Percentiles rank a stretch among this genome's conserved stretches.
Conservation (phyloP, 2,113 vertebrate genomes). For the Gymnorhina tibicen region DNA sequence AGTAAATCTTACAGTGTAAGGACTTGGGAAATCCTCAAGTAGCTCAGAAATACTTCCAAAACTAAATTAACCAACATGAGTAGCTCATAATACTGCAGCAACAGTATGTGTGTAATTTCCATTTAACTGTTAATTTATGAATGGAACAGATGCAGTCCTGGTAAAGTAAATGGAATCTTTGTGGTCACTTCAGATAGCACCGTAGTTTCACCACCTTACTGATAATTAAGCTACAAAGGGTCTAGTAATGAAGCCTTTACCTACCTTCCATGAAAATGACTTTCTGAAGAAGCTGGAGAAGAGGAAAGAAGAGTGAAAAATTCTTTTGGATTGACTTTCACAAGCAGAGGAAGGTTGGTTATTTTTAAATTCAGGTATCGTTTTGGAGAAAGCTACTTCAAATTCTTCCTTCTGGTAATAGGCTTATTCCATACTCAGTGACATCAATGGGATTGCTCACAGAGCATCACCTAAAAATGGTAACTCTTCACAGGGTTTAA, state of each 20-base stretch:
- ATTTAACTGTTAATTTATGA: background rate
- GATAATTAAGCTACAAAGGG: background rate
- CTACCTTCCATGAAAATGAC: background rate
- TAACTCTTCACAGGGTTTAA: background rate
- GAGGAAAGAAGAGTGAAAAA: background rate
- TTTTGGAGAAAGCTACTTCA: background rate
- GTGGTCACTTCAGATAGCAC: background rate
- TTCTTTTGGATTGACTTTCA: background rate
- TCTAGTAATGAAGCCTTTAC: background rate
- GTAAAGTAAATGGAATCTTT: background rate
- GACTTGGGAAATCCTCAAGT: background rate
- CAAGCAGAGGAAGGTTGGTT: background rate
- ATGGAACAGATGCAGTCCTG: background rate
- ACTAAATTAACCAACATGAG: background rate
- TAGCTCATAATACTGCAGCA: background rate
- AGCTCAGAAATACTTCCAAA: background rate
- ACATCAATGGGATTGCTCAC: constrained; percentile 22
- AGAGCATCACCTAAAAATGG: constrained; percentile 6
- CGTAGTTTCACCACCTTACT: background rate
- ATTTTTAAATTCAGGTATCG: background rate
- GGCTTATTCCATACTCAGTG: background rate
- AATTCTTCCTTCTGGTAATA: background rate
- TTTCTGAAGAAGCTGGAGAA: background rate
- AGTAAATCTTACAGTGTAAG: background rate
- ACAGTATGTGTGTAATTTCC: background rate